Base-by-base conservation (phyloP, 2,888 invertebrate genomes). In the Meteorus colon region DNA sequence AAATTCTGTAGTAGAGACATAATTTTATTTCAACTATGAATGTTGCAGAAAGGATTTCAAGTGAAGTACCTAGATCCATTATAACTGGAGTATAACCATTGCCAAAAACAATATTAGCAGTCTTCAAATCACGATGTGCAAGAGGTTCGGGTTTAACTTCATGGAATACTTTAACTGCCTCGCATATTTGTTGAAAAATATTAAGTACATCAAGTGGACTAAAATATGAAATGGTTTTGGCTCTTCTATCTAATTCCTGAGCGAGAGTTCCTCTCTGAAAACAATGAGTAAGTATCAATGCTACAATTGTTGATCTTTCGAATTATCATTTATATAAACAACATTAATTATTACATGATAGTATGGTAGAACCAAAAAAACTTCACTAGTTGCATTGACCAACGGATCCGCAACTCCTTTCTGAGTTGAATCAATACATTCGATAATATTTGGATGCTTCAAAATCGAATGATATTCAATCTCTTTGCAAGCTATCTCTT, bases 121-220 rank as follows among this genome's bases (percentile, higher is more conserved):
- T 95, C 90, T 97, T 97, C 55, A 97, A 88, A 89, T 97, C 97
- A 84, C 97, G 92, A 87, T 96, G 96, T 55, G 96, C 95, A 81
- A 95, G 90, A 27, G 95, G 93, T 76, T 93, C 92, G 0, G 96
- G 95, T 84, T 92, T 92, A 31, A 92, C 91, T 83, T 93, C 93
- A 85, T 96, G 96, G 85, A 96, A 92, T 67, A 93, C 94, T 86
- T 92, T 93, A 0, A 96, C 90, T 0, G 94, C 96, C 83, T 94
- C 93, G 87, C 95, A 95, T 68, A 96, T 92, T 71, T 94, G 94
- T 73, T 91, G 85, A 87, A 96, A 96, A 80, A 95, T 91, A 79
- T 92, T 91, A 82, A 96, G 89, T 69, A 96, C 91, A 81, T 95
- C 93, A 16, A 91, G 90, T 80, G 94, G 92, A 31, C 92, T 91